phyloP scores from a whole-genome alignment of 2,113 vertebrate species.

The Cygnus atratus region DNA sequence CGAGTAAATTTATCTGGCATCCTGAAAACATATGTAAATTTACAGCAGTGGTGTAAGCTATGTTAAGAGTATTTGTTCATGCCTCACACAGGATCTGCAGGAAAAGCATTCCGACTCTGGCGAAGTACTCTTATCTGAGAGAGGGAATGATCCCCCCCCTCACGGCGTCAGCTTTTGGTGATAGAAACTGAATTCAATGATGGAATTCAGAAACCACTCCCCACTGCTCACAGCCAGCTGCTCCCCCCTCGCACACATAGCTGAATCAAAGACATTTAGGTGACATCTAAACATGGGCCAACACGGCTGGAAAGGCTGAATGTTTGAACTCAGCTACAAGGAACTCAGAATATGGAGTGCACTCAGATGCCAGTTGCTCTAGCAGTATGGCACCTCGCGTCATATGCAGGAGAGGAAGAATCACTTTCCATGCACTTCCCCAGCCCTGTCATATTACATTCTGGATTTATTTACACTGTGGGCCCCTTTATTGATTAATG shows the following conservation, averaged over 20 bases:
- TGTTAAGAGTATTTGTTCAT: neutral
- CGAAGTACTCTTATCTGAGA: neutral
- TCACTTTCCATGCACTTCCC: neutral
- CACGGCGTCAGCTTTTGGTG: neutral
- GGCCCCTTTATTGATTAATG: constrained; percentile 44
- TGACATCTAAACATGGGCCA: neutral
- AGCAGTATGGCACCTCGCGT: neutral
- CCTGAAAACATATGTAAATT: neutral
- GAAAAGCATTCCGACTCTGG: neutral
- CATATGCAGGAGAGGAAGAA: neutral
- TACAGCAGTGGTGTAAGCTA: neutral
- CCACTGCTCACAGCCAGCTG: neutral
- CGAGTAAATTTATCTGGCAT: neutral
- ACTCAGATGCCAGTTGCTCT: neutral
- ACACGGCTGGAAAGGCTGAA: neutral
- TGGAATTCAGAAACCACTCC: neutral
- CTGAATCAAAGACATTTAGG: neutral
- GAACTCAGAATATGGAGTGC: neutral
- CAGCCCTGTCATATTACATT: neutral
- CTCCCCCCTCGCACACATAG: neutral
- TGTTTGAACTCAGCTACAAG: neutral
- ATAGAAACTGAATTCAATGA: neutral
- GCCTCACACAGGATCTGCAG: neutral
- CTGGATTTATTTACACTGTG: constrained; percentile 32
- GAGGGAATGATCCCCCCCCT: neutral